Conservation (phyloP, 2,797 vertebrate genomes). For the Malurus splendens region DNA sequence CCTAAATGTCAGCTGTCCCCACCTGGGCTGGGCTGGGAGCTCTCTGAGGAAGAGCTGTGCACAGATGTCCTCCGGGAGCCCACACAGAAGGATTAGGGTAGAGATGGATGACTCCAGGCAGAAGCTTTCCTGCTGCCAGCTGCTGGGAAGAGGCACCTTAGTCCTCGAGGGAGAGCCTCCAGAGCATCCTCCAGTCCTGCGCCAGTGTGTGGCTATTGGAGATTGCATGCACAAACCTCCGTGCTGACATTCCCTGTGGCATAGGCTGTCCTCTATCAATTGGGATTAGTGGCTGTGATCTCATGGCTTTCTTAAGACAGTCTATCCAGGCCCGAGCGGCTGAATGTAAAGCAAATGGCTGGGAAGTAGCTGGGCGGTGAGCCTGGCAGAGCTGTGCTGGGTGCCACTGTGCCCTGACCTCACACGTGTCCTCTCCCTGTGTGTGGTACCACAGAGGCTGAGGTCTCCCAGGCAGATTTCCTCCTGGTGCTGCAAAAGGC, state of each 20-base stretch:
- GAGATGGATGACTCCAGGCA: background rate
- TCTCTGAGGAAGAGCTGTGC: background rate
- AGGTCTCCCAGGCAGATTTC: background rate
- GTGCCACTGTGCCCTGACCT: fast-evolving
- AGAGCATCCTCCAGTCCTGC: fast-evolving
- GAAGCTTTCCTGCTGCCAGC: background rate
- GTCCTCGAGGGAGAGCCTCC: background rate
- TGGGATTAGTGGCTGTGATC: background rate
- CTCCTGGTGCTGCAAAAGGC: fast-evolving
- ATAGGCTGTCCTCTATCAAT: background rate
- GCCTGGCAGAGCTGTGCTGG: fast-evolving
- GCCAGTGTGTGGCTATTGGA: fast-evolving
- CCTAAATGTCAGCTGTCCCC: background rate
- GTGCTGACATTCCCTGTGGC: fast-evolving
- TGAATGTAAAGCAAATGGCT: fast-evolving
- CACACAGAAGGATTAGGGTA: background rate
- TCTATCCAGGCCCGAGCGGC: background rate
- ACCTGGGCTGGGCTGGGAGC: fast-evolving
- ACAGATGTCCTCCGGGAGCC: fast-evolving
- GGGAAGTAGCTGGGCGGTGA: background rate
- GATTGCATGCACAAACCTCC: fast-evolving
- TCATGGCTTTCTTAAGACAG: background rate
- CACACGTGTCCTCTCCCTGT: fast-evolving
- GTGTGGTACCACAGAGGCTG: fast-evolving
- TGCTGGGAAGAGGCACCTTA: fast-evolving